These are phyloP conservation scores for Eupelmus urozonus DNA, from an alignment of 2,888 invertebrate species.

Conservation along the genomic window DNA sequence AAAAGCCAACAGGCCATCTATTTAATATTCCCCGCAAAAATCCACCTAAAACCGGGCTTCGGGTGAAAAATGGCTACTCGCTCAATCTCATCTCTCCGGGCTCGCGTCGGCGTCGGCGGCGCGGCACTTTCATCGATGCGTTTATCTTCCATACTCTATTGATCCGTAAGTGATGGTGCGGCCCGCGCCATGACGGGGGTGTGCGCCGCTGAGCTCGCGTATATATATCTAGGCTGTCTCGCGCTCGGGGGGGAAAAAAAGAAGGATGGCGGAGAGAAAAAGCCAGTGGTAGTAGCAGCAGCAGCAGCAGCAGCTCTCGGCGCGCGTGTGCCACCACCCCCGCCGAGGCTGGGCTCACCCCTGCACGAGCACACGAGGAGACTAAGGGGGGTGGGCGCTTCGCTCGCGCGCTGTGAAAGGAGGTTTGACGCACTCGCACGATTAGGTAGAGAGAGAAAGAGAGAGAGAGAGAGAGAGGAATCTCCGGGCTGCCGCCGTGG, in stretches of 20 bases:
- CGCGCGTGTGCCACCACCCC: too few species aligned
- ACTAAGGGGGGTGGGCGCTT: slow-evolving; percentile 14
- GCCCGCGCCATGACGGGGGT: slow-evolving; percentile 51
- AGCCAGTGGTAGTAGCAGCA: too few species aligned
- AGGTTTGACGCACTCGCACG: slow-evolving; percentile 63
- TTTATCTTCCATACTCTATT: slow-evolving; percentile 76
- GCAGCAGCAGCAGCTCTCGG: too few species aligned
- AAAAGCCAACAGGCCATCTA: too few species aligned
- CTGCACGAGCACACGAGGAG: too few species aligned
- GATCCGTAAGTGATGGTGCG: slow-evolving; percentile 67
- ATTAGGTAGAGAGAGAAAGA: slow-evolving; percentile 60
- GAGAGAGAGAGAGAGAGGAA: slow-evolving; percentile 39
- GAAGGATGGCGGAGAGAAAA: slow-evolving; percentile 16
- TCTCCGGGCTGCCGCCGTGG: slow-evolving; percentile 65
- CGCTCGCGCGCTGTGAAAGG: slow-evolving; percentile 18
- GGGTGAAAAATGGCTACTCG: slow-evolving; percentile 57
- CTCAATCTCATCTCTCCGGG: slow-evolving; percentile 48
- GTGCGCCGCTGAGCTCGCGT: not conserved
- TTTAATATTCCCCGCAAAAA: too few species aligned
- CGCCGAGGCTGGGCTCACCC: too few species aligned
- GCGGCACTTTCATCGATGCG: slow-evolving; percentile 63
- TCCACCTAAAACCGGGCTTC: too few species aligned
- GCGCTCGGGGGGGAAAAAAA: slow-evolving; percentile 13
- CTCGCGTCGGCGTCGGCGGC: not conserved
- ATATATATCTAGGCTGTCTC: not conserved